Percentiles rank a stretch among this genome's conserved stretches.
Evolutionary conservation across 2,888 invertebrate species (phyloP).

Genomic region (Latrodectus elegans): DNA sequence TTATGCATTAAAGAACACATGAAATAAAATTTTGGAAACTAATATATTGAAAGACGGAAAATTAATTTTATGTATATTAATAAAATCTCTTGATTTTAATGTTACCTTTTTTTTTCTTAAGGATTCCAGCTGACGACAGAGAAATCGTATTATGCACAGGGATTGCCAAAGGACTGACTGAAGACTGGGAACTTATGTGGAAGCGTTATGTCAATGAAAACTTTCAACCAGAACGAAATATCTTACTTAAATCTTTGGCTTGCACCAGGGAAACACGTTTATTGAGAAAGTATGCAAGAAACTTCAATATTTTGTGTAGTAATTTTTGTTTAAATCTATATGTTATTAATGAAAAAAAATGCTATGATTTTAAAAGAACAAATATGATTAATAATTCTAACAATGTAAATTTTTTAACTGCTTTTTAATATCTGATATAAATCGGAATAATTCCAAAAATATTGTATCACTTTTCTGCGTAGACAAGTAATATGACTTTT

Average conservation of each 20-base stretch:
- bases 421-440: not conserved
- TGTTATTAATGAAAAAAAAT: too few relatives aligned
- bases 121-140: slow-evolving; percentile 47
- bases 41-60: not conserved
- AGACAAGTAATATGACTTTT: too few relatives aligned
- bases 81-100: not conserved
- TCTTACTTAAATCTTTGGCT: slow-evolving; percentile 52
- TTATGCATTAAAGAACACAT: not conserved
- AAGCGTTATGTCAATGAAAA: slow-evolving; percentile 44
- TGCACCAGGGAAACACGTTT: slow-evolving; percentile 54
- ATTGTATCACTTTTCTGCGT: too few relatives aligned
- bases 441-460: not conserved
- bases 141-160: slow-evolving; percentile 59
- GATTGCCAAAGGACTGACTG: slow-evolving; percentile 42
- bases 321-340: too few relatives aligned
- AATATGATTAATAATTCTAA: not conserved
- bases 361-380: too few relatives aligned
- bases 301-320: not conserved
- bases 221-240: slow-evolving; percentile 53
- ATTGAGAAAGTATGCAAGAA: slow-evolving; percentile 38
- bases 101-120: not conserved
- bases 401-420: not conserved
- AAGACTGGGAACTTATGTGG: slow-evolving; percentile 63
- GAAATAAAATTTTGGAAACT: not conserved
- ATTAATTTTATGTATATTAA: not conserved